Evolutionary conservation across 1,140 invertebrate genomes (phyloP), one percentile per base, ranked within the genome.

Genomic region (Rhynchophorus ferrugineus): DNA sequence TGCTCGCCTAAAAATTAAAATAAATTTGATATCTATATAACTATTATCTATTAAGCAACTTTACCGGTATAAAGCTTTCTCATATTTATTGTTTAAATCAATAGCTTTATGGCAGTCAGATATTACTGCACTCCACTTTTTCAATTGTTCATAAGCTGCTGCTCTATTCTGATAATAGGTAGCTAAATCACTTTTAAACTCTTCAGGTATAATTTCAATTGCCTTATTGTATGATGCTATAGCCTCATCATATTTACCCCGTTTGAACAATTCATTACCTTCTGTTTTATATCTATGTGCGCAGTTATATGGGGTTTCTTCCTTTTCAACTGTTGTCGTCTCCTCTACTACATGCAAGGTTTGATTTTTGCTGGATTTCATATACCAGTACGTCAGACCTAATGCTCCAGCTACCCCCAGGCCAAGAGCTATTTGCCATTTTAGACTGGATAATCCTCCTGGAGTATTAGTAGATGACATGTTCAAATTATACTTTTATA

Each of bases 91-190:
- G 71, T 96, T 93, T 1, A 87, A 74, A 66, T 90, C 79, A 18
- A 98, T 72, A 3, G 94, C 92, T 70, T 79, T 80, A 2, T 83
- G 80, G 69, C 91, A 95, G 69, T 97, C 94, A 55, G 82, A 78
- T 60, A 91, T 84, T 0, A 95, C 91, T 54, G 83, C 75, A 49
- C 80, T 79, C 76, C 84, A 89, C 69, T 92, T 89, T 71, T 88
- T 87, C 73, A 94, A 74, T 68, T 93, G 89, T 71, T 96, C 93
- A 74, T 92, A 91, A 18, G 91, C 88, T 33, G 94, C 95, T 3
- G 94, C 95, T 66, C 92, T 81, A 66, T 98, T 98, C 70, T 97
- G 94, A 72, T 95, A 95, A 69, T 91, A 94, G 9, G 87, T 93
- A 3, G 93, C 83, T 36, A 96, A 69, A 57, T 90, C 87, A 2